Conservation (phyloP, 2,797 vertebrate genomes). For the Martes flavigula region DNA sequence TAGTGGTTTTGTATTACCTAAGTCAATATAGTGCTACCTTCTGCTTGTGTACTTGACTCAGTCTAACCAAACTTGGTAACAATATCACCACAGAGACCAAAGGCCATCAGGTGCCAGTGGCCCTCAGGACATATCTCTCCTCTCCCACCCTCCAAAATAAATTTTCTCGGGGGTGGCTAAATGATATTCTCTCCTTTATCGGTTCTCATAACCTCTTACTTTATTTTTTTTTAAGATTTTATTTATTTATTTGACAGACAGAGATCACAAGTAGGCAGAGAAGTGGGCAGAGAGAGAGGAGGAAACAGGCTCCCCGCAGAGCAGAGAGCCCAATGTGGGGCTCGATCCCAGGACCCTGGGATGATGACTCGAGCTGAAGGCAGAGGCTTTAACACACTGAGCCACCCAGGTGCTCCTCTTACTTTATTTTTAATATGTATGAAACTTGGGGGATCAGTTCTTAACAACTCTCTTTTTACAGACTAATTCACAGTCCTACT, state of each 20-base stretch:
- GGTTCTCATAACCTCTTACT: neutral
- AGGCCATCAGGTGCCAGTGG: neutral
- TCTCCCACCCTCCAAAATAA: neutral
- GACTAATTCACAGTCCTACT: neutral
- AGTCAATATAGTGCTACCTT: neutral
- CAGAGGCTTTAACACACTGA: too few species aligned
- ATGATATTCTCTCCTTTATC: neutral
- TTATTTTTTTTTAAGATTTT: neutral
- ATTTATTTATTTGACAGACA: too few species aligned
- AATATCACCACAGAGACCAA: neutral
- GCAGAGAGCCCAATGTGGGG: too few species aligned
- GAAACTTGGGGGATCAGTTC: neutral
- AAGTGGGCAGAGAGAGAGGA: too few species aligned
- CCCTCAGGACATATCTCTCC: neutral
- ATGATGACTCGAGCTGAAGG: too few species aligned
- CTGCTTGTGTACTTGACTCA: neutral
- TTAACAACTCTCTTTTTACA: constrained; percentile 11
- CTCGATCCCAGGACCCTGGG: too few species aligned
- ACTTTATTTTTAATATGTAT: neutral
- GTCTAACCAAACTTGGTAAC: neutral
- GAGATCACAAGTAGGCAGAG: too few species aligned
- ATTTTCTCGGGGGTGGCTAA: neutral
- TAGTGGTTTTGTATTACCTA: neutral
- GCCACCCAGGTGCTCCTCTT: neutral
- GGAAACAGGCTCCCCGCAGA: too few species aligned